These are phyloP conservation scores for Pagrus major DNA, from an alignment of 2,113 vertebrate species.

Conservation along the genomic window DNA sequence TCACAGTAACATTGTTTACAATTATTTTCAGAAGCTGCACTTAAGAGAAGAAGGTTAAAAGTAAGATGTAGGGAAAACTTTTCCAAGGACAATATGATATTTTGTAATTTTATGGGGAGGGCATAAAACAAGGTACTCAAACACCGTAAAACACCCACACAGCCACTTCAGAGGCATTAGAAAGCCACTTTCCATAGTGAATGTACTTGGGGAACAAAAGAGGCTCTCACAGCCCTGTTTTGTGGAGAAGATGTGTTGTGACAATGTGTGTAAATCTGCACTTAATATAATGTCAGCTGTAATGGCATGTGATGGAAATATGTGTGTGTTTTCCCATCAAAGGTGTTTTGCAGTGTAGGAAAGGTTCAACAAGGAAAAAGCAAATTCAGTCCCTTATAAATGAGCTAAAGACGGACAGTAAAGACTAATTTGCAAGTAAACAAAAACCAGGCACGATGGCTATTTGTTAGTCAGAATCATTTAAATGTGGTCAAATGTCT, in stretches of 20 bases:
- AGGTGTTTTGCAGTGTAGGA: background rate
- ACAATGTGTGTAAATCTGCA: background rate
- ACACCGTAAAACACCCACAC: background rate
- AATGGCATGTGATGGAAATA: background rate
- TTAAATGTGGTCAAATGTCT: slow-evolving; percentile 63
- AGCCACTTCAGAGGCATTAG: background rate
- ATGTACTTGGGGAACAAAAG: background rate
- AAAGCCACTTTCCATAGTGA: background rate
- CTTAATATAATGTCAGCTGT: background rate
- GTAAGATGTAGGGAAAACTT: background rate
- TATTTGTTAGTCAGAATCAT: slow-evolving; percentile 80
- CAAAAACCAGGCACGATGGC: slow-evolving; percentile 48
- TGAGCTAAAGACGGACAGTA: background rate
- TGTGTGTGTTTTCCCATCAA: background rate
- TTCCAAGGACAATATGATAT: background rate
- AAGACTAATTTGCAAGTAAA: slow-evolving; percentile 71
- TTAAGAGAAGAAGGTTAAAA: background rate
- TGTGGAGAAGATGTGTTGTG: background rate
- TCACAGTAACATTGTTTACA: too few species aligned
- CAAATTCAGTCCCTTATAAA: slow-evolving; percentile 1
- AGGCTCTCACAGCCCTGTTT: background rate
- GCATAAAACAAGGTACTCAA: background rate
- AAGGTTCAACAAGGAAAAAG: background rate
- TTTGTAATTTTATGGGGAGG: background rate
- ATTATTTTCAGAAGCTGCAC: background rate